These are phyloP conservation scores for Myotis daubentonii DNA, from an alignment of 2,797 vertebrate genomes.

Conservation along the genomic window DNA sequence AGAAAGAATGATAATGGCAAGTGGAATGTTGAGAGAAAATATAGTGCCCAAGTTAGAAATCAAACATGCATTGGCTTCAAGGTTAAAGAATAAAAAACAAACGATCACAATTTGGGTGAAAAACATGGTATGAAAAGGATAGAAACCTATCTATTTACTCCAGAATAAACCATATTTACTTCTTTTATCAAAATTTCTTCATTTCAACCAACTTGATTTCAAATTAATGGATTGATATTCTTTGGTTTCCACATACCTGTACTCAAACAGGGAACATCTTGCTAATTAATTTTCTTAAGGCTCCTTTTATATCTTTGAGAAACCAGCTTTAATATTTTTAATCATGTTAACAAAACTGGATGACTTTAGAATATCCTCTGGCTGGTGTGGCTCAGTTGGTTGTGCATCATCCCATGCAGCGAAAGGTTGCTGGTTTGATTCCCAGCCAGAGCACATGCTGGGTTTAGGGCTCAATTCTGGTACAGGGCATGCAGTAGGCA, in stretches of 20 bases:
- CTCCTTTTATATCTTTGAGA: conserved; percentile 54
- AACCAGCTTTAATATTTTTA: conserved; percentile 73
- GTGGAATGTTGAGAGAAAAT: not conserved
- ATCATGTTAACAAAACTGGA: conserved; percentile 65
- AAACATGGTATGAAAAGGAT: not conserved
- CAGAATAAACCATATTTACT: not conserved
- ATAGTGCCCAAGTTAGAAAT: not conserved
- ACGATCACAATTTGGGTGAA: not conserved
- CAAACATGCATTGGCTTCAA: not conserved
- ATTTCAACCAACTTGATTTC: conserved; percentile 35
- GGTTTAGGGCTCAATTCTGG: too few relatives aligned
- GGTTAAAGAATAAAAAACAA: not conserved
- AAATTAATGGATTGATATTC: conserved; percentile 4
- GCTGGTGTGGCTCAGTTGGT: too few relatives aligned
- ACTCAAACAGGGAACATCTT: not conserved
- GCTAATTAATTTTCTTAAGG: conserved; percentile 60
- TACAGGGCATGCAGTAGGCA: too few relatives aligned
- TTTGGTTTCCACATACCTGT: conserved; percentile 4
- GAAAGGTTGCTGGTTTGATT: too few relatives aligned
- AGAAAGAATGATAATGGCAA: conserved; percentile 3
- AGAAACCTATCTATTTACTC: conserved; percentile 5
- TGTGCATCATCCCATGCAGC: too few relatives aligned
- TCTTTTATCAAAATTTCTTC: not conserved
- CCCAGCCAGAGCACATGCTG: too few relatives aligned
- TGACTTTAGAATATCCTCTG: conserved; percentile 67